Base-by-base conservation (phyloP, 2,888 invertebrate species). In the Quadriops clusia region DNA sequence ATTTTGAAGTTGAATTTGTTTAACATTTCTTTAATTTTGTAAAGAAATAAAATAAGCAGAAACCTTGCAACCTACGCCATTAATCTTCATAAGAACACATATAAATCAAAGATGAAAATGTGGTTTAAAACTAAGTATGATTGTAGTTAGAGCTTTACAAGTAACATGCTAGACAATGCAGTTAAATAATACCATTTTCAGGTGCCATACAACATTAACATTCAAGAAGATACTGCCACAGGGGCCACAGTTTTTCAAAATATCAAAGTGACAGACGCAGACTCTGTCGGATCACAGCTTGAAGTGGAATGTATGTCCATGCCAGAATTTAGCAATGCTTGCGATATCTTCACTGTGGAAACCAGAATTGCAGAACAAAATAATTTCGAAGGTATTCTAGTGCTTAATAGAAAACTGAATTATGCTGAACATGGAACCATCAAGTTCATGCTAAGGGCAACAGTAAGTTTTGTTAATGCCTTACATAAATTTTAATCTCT, bases 121-220 rank as follows among this genome's bases (percentile, higher is more conserved):
- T n/a, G n/a, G n/a, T n/a, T n/a, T n/a, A n/a, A n/a, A n/a, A n/a
- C n/a, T n/a, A n/a, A n/a, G n/a, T n/a, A n/a, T n/a, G n/a, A n/a
- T n/a, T n/a, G n/a, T n/a, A n/a, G n/a, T n/a, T n/a, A n/a, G n/a
- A n/a, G n/a, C n/a, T n/a, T n/a, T n/a, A n/a, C n/a, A n/a, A n/a
- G n/a, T n/a, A n/a, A n/a, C n/a, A n/a, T n/a, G n/a, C n/a, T n/a
- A n/a, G n/a, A n/a, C n/a, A n/a, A n/a, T n/a, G n/a, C n/a, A 7
- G n/a, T 18, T 18, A 18, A 18, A 18, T 18, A 8, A 18, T 8
- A 18, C n/a, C 7, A 8, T 18, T 64, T 64, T 3, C 61, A 86
- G 77, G 74, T 74, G 39, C 84, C 86, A 1, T 89, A 86, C 58
- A 82, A 84, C 57, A 72, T 80, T 3, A 70, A 74, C 42, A 78